A percentile compares a stretch with the other conserved stretches of the same genome.
phyloP scores from a whole-genome alignment of 2,888 invertebrate genomes.

The Caenorhabditis doughertyi region DNA sequence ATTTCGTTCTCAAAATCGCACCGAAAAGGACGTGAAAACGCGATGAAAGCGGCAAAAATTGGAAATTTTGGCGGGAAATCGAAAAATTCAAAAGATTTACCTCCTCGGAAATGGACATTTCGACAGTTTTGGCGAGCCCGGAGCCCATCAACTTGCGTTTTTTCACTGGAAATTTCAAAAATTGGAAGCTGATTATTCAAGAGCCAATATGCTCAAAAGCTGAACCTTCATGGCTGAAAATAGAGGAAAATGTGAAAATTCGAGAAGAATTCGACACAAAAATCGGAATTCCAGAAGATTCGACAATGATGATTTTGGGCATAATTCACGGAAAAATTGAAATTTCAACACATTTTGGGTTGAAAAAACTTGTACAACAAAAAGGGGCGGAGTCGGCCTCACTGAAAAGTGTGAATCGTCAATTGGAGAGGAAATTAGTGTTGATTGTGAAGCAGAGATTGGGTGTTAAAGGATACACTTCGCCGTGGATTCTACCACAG shows the following conservation, averaged over 20 bases:
- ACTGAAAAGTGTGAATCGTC: constrained; percentile 66
- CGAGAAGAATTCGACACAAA: constrained; percentile 22
- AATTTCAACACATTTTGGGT: too few relatives aligned
- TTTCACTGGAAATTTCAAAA: constrained; percentile 53
- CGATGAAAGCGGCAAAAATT: constrained; percentile 47
- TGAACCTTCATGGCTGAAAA: constrained; percentile 61
- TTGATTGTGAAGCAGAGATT: constrained; percentile 77
- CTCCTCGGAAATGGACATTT: constrained; percentile 75
- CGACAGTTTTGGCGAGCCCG: constrained; percentile 62
- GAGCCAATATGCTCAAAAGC: constrained; percentile 57
- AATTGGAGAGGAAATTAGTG: constrained; percentile 74
- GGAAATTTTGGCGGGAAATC: constrained; percentile 29
- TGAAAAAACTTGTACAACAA: too few relatives aligned
- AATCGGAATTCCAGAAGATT: constrained; percentile 34
- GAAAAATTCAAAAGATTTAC: constrained; percentile 47
- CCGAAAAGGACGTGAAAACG: constrained; percentile 51
- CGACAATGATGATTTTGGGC: constrained; percentile 27
- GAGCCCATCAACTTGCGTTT: constrained; percentile 72
- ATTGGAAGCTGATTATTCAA: constrained; percentile 57
- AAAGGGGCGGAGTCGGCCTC: not conserved
- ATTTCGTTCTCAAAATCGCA: too few relatives aligned
- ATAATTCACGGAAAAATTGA: constrained; percentile 67
- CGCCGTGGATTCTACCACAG: constrained; percentile 81
- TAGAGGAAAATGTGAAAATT: constrained; percentile 39
- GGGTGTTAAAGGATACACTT: constrained; percentile 55